A percentile compares a stretch with the other conserved stretches of the same genome.
Evolutionary conservation across 2,113 vertebrate genomes (phyloP).

Genomic region (Melanotaenia duboulayi): DNA sequence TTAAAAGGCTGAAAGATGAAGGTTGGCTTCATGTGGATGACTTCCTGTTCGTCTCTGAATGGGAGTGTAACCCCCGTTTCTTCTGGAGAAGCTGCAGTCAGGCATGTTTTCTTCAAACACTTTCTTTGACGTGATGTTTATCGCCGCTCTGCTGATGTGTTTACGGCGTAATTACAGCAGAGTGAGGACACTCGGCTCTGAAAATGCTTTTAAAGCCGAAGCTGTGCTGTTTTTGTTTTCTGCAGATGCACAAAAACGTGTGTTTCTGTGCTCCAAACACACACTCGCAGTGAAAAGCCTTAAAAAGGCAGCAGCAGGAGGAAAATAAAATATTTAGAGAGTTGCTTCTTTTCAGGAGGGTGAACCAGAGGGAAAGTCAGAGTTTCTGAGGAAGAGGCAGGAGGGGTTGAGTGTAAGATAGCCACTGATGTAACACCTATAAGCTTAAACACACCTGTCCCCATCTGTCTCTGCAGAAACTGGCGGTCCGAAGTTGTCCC

Average conservation of each 20-base stretch:
- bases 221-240: neutral
- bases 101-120: no score
- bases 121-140: no score
- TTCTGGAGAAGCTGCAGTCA: no score
- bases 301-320: slow-evolving; percentile 57
- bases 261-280: slow-evolving; percentile 1
- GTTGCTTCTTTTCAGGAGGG: neutral
- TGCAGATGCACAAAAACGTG: neutral
- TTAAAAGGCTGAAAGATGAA: no score
- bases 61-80: no score
- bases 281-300: slow-evolving; percentile 26
- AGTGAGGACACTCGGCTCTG: neutral
- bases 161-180: neutral
- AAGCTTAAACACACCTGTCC: neutral
- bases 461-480: slow-evolving; percentile 76
- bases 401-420: no score
- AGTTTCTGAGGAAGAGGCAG: no score
- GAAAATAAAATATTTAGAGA: slow-evolving; percentile 79
- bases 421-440: no score
- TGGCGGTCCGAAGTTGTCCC: slow-evolving; percentile 85
- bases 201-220: slow-evolving; percentile 36
- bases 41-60: no score
- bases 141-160: no score
- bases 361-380: no score
- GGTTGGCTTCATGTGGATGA: no score